These are phyloP conservation scores for Arbacia lixula DNA, from an alignment of 53 echinoderm and acorn worm species.

Conservation along the genomic window DNA sequence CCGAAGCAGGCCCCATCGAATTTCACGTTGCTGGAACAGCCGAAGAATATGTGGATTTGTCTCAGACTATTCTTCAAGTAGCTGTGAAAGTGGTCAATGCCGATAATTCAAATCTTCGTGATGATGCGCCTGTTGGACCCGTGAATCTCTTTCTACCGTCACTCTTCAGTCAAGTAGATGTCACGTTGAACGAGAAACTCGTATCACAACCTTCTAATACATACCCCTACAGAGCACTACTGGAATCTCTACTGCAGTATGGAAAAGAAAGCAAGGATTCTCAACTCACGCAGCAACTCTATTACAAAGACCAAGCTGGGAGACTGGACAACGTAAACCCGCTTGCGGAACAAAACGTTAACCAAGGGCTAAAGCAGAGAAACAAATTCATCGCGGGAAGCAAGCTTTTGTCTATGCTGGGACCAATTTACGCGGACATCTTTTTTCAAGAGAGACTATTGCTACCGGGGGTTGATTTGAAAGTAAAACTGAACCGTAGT, in stretches of 20 bases:
- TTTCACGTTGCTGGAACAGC: conserved; percentile 54
- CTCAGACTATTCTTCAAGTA: conserved; percentile 54
- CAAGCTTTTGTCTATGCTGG: conserved; percentile 52
- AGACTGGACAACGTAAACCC: conserved; percentile 56
- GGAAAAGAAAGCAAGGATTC: conserved; percentile 20
- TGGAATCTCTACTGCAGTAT: conserved; percentile 43
- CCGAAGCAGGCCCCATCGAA: conserved; percentile 64
- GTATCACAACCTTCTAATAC: conserved; percentile 56
- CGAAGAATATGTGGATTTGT: conserved; percentile 58
- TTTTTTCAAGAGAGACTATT: conserved; percentile 73
- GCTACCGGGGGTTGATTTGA: conserved; percentile 65
- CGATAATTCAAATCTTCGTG: conserved; percentile 14
- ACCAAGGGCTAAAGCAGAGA: conserved; percentile 60
- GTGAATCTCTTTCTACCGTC: conserved; percentile 65
- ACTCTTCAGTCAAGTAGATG: conserved; percentile 65
- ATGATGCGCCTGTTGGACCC: conserved; percentile 57
- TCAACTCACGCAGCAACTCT: conserved; percentile 44
- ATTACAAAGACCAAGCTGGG: conserved; percentile 56
- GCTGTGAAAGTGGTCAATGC: conserved; percentile 39
- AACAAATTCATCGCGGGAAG: conserved; percentile 2
- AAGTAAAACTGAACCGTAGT: conserved; percentile 64
- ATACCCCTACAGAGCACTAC: conserved; percentile 44
- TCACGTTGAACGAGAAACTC: conserved; percentile 10
- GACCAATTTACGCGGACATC: conserved; percentile 70
- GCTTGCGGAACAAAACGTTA: background rate